phyloP scores from a whole-genome alignment of 1,140 invertebrate species.

The Platyscapa corneri region DNA sequence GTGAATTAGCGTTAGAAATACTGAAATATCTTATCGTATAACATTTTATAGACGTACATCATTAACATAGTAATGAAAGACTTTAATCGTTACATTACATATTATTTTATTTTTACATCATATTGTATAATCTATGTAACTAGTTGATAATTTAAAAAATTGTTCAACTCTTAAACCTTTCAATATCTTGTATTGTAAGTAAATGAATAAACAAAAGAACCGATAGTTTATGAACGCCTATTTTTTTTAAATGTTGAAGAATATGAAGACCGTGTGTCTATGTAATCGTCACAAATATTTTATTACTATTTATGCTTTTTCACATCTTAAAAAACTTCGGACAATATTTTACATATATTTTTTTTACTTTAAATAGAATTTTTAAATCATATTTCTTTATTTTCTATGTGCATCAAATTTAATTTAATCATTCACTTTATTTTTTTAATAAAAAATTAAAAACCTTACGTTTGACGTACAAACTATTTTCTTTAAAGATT shows the following conservation, averaged over 20 bases:
- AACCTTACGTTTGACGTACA: too few relatives aligned
- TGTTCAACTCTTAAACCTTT: background rate
- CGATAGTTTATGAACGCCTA: background rate
- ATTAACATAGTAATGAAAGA: background rate
- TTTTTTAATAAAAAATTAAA: too few relatives aligned
- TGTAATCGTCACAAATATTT: background rate
- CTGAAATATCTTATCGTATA: background rate
- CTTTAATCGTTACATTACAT: background rate
- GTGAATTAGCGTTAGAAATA: background rate
- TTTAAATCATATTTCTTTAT: background rate
- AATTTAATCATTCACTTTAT: background rate
- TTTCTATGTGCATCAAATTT: background rate
- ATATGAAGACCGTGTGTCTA: background rate
- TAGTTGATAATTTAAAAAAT: background rate
- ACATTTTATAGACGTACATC: background rate
- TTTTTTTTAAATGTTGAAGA: background rate
- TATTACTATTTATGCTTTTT: conserved; percentile 6
- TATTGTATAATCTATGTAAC: background rate
- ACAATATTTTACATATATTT: background rate
- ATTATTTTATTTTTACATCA: background rate
- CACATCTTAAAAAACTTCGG: background rate
- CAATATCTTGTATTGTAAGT: background rate
- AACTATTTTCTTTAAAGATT: too few relatives aligned
- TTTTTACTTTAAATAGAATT: background rate
- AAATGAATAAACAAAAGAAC: background rate